Base-by-base conservation (phyloP, 2,888 invertebrate genomes). In the Idaea dimidiata region DNA sequence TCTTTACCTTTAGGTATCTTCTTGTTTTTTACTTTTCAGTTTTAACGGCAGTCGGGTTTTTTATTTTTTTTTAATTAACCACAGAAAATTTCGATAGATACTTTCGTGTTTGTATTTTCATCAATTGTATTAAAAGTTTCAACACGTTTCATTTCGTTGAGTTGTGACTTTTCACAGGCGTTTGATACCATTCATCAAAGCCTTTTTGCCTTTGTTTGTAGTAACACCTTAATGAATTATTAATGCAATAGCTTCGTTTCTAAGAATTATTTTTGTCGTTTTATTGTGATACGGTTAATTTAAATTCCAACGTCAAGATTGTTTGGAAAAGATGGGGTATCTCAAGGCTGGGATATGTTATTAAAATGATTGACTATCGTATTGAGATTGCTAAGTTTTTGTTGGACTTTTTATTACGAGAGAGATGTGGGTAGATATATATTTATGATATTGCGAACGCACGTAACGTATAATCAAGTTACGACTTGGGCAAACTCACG, bases 61-160 rank as follows among this genome's bases (percentile, higher is more conserved):
- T n/a, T n/a, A n/a, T n/a, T n/a, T n/a, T n/a, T n/a, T n/a, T n/a
- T n/a, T n/a, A n/a, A n/a, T n/a, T n/a, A n/a, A n/a, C n/a, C n/a
- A n/a, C n/a, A n/a, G n/a, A n/a, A n/a, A n/a, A n/a, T n/a, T n/a
- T n/a, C n/a, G n/a, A n/a, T n/a, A n/a, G 68, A 69, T 61, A 53
- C 59, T 43, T 61, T 56, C 65, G 63, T 65, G 65, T 59, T 60
- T 67, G 65, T 71, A 66, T 67, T 69, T 70, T 72, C 67, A 66
- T 65, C 66, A 66, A 67, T 72, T 72, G 64, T 71, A 67, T 64
- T 66, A 66, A 33, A 24, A 17, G 54, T 71, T 71, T 62, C 71
- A 60, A 73, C 68, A 73, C 61, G 61, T 60, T 58, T 17, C 55
- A 54, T 58, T 63, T 57, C 61, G 10, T 43, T 43, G 32, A 32